Conservation (phyloP, 2,113 vertebrate species). For the Campylomormyrus numenius region DNA sequence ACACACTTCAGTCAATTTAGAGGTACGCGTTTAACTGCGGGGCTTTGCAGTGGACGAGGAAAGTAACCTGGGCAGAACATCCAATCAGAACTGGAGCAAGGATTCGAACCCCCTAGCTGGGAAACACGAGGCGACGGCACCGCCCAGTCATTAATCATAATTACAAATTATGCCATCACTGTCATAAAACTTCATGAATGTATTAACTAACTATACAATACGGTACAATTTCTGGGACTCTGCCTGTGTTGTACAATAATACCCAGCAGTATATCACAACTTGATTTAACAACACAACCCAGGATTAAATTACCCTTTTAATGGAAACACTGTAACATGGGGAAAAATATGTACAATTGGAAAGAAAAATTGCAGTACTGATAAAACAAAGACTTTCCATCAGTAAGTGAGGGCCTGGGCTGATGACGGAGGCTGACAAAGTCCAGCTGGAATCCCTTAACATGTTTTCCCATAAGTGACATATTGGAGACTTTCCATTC, state of each 20-base stretch:
- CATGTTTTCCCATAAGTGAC: neutral
- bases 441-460: neutral
- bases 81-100: neutral
- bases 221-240: neutral
- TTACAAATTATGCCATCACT: neutral
- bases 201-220: neutral
- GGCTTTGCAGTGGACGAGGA: neutral
- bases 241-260: neutral
- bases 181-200: neutral
- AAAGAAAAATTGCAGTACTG: neutral
- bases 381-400: neutral
- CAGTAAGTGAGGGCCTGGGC: neutral
- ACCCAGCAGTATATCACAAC: neutral
- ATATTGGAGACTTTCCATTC: neutral
- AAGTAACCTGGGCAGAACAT: neutral
- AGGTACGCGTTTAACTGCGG: neutral
- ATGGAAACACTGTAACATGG: neutral
- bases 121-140: neutral
- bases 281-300: neutral
- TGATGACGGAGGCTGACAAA: neutral
- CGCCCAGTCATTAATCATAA: neutral
- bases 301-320: constrained; percentile 4
- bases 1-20: neutral
- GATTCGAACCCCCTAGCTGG: neutral
- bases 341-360: neutral